Evolutionary conservation across 1,140 invertebrate species (phyloP), one percentile per base, ranked within the genome.

Genomic region (Drosophila aff.): DNA sequence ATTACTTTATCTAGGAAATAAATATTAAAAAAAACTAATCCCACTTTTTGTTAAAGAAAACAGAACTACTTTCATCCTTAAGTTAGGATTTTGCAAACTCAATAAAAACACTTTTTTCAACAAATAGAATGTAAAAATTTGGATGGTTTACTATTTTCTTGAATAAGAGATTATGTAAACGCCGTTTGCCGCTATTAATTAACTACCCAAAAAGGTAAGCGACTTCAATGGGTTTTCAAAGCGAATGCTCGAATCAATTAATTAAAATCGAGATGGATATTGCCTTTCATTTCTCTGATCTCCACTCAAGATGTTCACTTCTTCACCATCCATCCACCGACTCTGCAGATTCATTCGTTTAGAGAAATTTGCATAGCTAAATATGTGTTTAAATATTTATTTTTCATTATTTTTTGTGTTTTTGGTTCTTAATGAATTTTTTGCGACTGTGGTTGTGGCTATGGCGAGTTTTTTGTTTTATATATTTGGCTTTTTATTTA

Each of bases 321-420:
- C 63, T 67, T 16, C 68, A 40, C 8, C 64, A 43, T 18, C 52
- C 33, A 55, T 38, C 52, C 49, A 47, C 40, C 49, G 44, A 38
- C 26, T 64, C 18, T 21, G 49, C 15, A 47, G 44, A 49, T 69
- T 53, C 52, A 36, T 58, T 83, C 62, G 74, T 21, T 67, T 68
- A 50, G 41, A 46, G 36, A 18, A 52, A 83, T 87, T 87, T 84
- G 83, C 77, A 87, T 87, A 89, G 55, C 64, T 83, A 89, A 87
- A 81, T 89, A 81, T 87, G 85, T 82, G 69, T 87, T 72, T 76
- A 76, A 78, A 67, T 76, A 69, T 77, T 77, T 77, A 77, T 71
- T 65, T 74, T 50, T 40, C 36, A 73, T 40, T 87, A 49, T 64
- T 55, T 50, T 28, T 50, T 49, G 26, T 23, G 49, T 31, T 66